Conservation (phyloP, 2,797 vertebrate species). For the Rhynchotus rufescens region DNA sequence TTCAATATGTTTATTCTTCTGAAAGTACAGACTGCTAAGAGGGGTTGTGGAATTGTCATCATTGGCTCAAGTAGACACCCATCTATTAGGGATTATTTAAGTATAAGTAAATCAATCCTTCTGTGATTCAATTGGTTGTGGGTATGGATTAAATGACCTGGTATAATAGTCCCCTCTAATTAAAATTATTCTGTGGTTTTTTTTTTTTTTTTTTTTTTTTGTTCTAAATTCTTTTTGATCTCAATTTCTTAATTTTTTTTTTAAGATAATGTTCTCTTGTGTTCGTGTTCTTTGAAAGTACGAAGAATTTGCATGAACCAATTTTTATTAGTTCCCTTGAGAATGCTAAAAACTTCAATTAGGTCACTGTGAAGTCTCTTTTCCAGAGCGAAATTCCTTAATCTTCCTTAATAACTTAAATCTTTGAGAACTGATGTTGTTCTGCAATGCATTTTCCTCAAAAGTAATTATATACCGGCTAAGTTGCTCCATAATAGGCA, state of each 20-base stretch:
- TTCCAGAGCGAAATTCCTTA: slow-evolving; percentile 77
- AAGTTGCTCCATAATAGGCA: slow-evolving; percentile 61
- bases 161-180: slow-evolving; percentile 13
- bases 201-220: slow-evolving; percentile 38
- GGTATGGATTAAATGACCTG: slow-evolving; percentile 31
- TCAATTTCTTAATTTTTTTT: slow-evolving; percentile 58
- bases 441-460: slow-evolving; percentile 71
- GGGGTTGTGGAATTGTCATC: slow-evolving; percentile 66
- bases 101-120: slow-evolving; percentile 62
- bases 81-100: slow-evolving; percentile 70
- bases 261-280: slow-evolving; percentile 55
- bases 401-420: slow-evolving; percentile 78
- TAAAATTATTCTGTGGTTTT: slow-evolving; percentile 39
- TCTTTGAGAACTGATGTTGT: slow-evolving; percentile 73
- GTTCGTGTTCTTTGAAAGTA: slow-evolving; percentile 67
- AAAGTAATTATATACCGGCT: slow-evolving; percentile 72
- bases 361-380: slow-evolving; percentile 76
- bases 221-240: slow-evolving; percentile 66
- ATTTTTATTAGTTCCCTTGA: slow-evolving; percentile 74
- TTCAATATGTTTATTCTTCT: slow-evolving; percentile 67
- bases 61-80: slow-evolving; percentile 54
- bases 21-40: slow-evolving; percentile 49
- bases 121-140: slow-evolving; percentile 18
- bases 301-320: slow-evolving; percentile 74
- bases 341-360: slow-evolving; percentile 77